A percentile compares a stretch with the other conserved stretches of the same genome.
Evolutionary conservation across 2,888 invertebrate species (phyloP).

Genomic region (Pharmacophagus antenor): DNA sequence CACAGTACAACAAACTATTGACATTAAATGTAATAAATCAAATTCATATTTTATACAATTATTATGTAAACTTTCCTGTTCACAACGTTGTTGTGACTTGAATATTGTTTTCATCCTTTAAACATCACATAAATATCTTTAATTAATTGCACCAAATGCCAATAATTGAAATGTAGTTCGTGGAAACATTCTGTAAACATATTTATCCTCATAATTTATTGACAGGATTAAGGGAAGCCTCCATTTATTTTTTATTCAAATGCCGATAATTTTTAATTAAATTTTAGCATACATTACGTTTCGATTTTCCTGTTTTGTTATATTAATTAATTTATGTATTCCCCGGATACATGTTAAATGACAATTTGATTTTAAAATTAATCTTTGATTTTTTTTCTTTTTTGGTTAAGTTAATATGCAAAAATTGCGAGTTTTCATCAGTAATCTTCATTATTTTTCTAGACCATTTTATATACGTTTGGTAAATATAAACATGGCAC

Average conservation of each 20-base stretch:
- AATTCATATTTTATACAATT: background rate
- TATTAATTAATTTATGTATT: background rate
- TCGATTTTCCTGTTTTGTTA: slow-evolving; percentile 24
- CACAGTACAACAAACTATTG: background rate
- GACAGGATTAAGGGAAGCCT: background rate
- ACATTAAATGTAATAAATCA: background rate
- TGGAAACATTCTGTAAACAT: slow-evolving; percentile 5
- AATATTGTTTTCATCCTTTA: background rate
- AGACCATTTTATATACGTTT: background rate
- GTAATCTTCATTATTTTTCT: background rate
- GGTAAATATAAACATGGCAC: background rate
- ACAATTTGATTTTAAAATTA: background rate
- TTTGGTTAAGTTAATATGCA: background rate
- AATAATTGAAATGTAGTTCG: slow-evolving; percentile 1
- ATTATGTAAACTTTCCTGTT: background rate
- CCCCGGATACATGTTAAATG: background rate
- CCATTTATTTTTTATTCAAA: background rate
- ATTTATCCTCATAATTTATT: slow-evolving; percentile 3
- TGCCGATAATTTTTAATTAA: background rate
- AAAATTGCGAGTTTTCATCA: too few relatives aligned
- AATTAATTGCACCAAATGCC: slow-evolving; percentile 6
- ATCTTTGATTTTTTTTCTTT: background rate
- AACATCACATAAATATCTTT: background rate
- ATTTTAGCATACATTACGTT: background rate
- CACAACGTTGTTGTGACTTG: background rate